Percentiles rank a stretch among this genome's conserved stretches.
Evolutionary conservation across 2,888 invertebrate genomes (phyloP).

Genomic region (Noctua janthe): DNA sequence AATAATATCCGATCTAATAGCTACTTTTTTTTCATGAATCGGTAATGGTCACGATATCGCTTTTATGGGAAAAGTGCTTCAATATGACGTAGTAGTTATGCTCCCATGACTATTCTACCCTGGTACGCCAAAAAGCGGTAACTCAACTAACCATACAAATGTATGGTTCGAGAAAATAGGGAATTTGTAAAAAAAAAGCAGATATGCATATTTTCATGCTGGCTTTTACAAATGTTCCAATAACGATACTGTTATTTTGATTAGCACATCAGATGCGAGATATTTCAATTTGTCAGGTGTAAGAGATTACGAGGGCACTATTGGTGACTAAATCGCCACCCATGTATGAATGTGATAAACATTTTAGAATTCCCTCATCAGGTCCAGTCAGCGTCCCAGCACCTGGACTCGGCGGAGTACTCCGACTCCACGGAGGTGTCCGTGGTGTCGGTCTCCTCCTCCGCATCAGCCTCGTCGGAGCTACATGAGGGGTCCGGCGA

Average conservation of each 20-base stretch:
- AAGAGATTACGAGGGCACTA: background rate
- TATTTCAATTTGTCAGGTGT: background rate
- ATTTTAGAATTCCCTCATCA: slow-evolving; percentile 35
- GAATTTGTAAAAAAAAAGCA: background rate
- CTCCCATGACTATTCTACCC: background rate
- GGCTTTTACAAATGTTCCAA: background rate
- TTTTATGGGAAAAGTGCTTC: background rate
- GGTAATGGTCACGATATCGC: background rate
- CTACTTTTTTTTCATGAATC: background rate
- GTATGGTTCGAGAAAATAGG: background rate
- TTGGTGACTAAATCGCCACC: background rate
- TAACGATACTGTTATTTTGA: background rate
- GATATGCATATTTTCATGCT: background rate
- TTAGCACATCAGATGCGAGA: background rate
- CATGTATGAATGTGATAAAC: background rate
- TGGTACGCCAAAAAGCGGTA: background rate
- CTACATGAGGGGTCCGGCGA: slow-evolving; percentile 86
- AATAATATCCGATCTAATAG: background rate
- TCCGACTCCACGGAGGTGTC: slow-evolving; percentile 83
- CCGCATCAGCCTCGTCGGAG: slow-evolving; percentile 78
- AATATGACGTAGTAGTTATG: background rate
- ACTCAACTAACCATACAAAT: background rate
- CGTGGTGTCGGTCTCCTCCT: slow-evolving; percentile 75
- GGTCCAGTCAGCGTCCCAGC: slow-evolving; percentile 78
- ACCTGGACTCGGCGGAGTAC: slow-evolving; percentile 78